A percentile compares a stretch with the other conserved stretches of the same genome.
These are phyloP conservation scores for Rhagonycha lutea DNA, from an alignment of 2,888 invertebrate genomes.

Conservation along the genomic window DNA sequence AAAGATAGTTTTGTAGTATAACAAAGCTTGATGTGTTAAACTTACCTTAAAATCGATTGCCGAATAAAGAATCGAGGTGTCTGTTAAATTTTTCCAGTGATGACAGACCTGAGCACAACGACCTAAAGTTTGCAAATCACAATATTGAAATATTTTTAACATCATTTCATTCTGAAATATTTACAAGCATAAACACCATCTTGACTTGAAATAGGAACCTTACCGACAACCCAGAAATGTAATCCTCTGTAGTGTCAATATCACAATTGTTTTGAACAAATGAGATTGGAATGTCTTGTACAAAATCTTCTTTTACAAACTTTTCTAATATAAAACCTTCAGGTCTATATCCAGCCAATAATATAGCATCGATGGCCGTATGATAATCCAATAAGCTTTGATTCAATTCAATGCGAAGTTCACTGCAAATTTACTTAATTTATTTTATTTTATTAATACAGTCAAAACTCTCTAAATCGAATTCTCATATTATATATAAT, in stretches of 20 bases:
- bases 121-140: slow-evolving; percentile 80
- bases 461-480: no score
- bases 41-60: slow-evolving; percentile 74
- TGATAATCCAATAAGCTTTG: slow-evolving; percentile 82
- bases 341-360: slow-evolving; percentile 67
- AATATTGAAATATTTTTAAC: slow-evolving; percentile 75
- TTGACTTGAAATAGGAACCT: not conserved
- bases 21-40: not conserved
- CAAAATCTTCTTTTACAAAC: not conserved
- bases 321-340: not conserved
- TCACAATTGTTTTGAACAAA: not conserved
- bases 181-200: slow-evolving; percentile 3
- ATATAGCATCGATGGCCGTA: slow-evolving; percentile 84
- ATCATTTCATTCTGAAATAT: slow-evolving; percentile 79
- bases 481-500: no score
- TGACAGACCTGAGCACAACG: slow-evolving; percentile 76
- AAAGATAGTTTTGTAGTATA: not conserved
- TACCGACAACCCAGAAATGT: not conserved
- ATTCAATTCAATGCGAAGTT: slow-evolving; percentile 84
- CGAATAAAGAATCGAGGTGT: slow-evolving; percentile 76
- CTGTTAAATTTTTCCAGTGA: slow-evolving; percentile 72
- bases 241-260: not conserved
- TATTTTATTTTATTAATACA: no score
- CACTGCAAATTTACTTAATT: slow-evolving; percentile 58
- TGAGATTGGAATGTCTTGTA: not conserved